phyloP scores from a whole-genome alignment of 2,113 vertebrate species.

The Callospermophilus lateralis region DNA sequence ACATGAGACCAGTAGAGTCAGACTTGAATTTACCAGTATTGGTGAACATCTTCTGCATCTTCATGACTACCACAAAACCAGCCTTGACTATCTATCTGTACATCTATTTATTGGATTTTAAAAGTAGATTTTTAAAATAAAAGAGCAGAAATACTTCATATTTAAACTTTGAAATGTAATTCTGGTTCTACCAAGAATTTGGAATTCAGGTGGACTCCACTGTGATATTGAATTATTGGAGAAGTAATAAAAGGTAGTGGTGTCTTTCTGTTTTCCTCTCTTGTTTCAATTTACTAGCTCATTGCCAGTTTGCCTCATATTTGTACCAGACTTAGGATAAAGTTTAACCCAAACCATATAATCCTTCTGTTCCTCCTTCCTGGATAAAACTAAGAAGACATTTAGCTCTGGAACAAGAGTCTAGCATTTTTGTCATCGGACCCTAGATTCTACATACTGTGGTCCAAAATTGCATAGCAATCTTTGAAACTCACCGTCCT shows the following conservation, averaged over 20 bases:
- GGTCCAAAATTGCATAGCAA: slow-evolving; percentile 55
- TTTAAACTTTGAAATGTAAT: not conserved
- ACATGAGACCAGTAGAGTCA: not conserved
- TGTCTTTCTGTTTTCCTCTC: not conserved
- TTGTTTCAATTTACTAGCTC: not conserved
- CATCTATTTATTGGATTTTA: not conserved
- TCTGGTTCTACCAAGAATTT: not conserved
- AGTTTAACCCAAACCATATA: not conserved
- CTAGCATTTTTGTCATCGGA: not conserved
- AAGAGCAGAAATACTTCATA: not conserved
- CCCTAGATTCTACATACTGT: slow-evolving; percentile 35
- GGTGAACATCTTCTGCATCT: not conserved
- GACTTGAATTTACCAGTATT: not conserved
- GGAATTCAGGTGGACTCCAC: not conserved
- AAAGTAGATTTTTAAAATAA: not conserved
- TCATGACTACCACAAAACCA: not conserved
- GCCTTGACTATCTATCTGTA: not conserved
- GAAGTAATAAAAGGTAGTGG: not conserved
- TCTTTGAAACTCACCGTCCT: slow-evolving; percentile 39
- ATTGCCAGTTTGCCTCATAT: not conserved
- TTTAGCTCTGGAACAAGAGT: not conserved
- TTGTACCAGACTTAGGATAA: not conserved
- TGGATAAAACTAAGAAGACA: not conserved
- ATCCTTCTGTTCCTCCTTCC: not conserved
- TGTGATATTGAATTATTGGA: not conserved